Conservation (phyloP, 2,113 vertebrate genomes). For the Tragelaphus buxtoni region DNA sequence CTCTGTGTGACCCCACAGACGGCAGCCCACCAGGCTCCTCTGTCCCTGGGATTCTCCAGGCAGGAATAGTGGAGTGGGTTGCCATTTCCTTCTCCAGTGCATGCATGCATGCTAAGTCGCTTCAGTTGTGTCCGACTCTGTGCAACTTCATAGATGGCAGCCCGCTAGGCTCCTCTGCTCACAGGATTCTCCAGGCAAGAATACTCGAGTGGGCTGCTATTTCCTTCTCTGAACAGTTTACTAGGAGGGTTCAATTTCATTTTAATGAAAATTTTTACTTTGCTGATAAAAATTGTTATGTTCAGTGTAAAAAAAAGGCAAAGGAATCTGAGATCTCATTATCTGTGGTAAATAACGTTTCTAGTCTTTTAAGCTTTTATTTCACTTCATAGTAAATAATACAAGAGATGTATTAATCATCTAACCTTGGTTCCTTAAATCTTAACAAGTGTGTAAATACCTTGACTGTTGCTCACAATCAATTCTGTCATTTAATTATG, state of each 20-base stretch:
- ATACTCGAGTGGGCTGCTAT: background rate
- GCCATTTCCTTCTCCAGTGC: background rate
- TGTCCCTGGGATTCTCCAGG: background rate
- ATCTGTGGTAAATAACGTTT: background rate
- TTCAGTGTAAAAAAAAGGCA: background rate
- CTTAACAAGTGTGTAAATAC: background rate
- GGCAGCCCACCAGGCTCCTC: background rate
- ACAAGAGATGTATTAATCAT: background rate
- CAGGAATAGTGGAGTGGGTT: background rate
- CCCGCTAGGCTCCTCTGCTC: background rate
- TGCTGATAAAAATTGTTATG: background rate
- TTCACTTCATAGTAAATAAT: background rate
- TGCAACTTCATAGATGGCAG: accelerated
- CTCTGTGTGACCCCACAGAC: background rate
- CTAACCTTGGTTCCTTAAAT: background rate
- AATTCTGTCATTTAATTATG: background rate
- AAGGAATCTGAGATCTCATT: background rate
- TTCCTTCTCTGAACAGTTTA: background rate
- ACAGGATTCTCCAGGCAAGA: background rate
- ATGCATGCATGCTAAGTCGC: too few species aligned
- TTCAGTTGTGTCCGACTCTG: background rate
- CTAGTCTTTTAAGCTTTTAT: background rate
- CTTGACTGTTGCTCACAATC: background rate
- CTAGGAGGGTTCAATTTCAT: background rate
- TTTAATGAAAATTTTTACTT: background rate